phyloP scores from a whole-genome alignment of 2,113 vertebrate genomes.

The Lasiurus cinereus region DNA sequence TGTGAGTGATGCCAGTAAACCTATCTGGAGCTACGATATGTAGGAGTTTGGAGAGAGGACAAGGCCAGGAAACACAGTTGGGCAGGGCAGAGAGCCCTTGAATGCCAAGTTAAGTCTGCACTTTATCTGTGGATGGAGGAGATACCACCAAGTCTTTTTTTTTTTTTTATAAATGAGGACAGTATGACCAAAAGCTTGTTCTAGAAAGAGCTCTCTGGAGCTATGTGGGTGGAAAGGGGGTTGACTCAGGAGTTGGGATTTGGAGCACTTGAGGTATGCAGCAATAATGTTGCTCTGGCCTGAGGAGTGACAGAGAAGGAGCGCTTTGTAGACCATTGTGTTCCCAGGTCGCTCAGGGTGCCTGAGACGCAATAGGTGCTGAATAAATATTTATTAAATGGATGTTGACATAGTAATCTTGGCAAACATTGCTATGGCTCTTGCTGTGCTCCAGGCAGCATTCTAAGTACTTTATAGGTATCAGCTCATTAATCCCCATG shows the following conservation, averaged over 20 bases:
- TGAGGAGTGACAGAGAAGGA: background rate
- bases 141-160: background rate
- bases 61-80: background rate
- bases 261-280: background rate
- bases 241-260: background rate
- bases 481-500: background rate
- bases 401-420: background rate
- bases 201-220: conserved; percentile 4
- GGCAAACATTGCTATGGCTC: background rate
- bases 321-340: background rate
- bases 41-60: background rate
- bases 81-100: background rate
- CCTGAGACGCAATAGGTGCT: background rate
- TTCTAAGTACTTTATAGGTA: background rate
- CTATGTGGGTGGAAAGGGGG: background rate
- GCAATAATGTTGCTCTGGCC: background rate
- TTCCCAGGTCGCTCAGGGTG: background rate
- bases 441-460: background rate
- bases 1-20: background rate
- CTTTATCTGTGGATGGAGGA: background rate
- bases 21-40: background rate
- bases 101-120: background rate
- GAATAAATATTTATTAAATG: background rate
- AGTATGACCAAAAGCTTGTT: background rate
- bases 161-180: background rate